Base-by-base conservation (phyloP, 2,797 vertebrate genomes). In the Hozukius guyotensis region DNA sequence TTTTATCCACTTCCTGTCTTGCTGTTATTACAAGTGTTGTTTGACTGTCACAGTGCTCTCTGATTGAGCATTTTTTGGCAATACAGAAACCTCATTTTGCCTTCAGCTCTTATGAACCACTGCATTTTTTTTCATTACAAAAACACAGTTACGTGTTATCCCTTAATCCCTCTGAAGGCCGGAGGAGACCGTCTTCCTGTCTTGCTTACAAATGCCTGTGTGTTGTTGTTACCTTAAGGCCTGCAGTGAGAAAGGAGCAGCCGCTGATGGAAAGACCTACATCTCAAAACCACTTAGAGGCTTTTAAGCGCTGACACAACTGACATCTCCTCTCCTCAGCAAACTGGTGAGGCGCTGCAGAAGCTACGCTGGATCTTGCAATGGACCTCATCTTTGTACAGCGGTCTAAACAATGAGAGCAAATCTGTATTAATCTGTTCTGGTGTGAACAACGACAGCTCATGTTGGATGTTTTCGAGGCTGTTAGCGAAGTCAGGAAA, bases 221-320 rank as follows among this genome's bases (percentile, higher is more conserved):
- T 69, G 67, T 65, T 62, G 65, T 64, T 62, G 65, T 67, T 80
- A 61, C 72, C 62, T 86, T 1, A 77, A 53, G 42, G 42, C 42
- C 16, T 46, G 42, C 42, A 46, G 42, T 1, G 78, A 52, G 42
- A 75, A 72, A 18, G 25, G 46, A 86, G 42, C 78, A 72, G 81
- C 74, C 32, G 80, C 77, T 46, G 74, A 82, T 65, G 73, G 77
- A 84, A 63, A 85, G 72, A 87, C 67, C 68, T 77, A 72, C 68
- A 68, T 77, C 78, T 82, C 38, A n/a, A 77, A 87, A 80, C 77
- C 87, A 88, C 82, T 89, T 79, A 72, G 57, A 86, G 74, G 86
- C 90, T 90, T 92, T 90, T 79, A 90, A 90, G 71, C 1, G 2
- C 27, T 38, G 78, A 87, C 84, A 82, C 65, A 42, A 20, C 38